phyloP scores from a whole-genome alignment of 2,797 vertebrate species.

The Oryzias sinensis region DNA sequence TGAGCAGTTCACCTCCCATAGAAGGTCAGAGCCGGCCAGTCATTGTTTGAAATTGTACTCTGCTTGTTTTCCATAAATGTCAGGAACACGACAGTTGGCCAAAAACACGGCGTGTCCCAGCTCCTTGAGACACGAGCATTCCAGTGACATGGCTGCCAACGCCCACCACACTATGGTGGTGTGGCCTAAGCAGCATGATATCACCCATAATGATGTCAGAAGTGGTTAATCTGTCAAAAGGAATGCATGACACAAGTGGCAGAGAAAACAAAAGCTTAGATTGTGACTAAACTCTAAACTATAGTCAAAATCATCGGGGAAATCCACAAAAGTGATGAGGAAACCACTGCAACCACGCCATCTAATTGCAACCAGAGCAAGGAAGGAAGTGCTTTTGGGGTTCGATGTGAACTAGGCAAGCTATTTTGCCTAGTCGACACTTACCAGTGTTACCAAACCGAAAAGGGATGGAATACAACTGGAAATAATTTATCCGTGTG shows the following conservation, averaged over 20 bases:
- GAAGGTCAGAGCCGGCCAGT: constrained; percentile 60
- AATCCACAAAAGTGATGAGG: constrained; percentile 9
- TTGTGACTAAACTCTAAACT: constrained; percentile 6
- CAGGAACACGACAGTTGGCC: constrained; percentile 54
- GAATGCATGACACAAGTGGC: constrained; percentile 41
- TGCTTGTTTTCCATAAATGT: constrained; percentile 61
- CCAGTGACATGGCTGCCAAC: constrained; percentile 36
- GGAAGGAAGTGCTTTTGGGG: constrained; percentile 10
- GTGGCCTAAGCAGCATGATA: constrained; percentile 27
- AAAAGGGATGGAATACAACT: constrained; percentile 34
- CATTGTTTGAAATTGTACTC: constrained; percentile 66
- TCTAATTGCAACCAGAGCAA: constrained; percentile 21
- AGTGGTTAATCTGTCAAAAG: constrained; percentile 32
- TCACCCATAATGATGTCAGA: constrained; percentile 46
- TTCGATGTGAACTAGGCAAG: constrained; percentile 16
- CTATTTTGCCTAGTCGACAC: constrained; percentile 20
- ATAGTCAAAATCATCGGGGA: constrained; percentile 23
- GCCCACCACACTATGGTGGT: constrained; percentile 36
- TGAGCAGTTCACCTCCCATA: constrained; percentile 54
- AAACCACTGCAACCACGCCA: constrained; percentile 45
- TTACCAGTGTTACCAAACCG: constrained; percentile 40
- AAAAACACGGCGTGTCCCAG: constrained; percentile 39
- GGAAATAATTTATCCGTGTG: constrained; percentile 46
- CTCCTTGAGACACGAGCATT: constrained; percentile 57
- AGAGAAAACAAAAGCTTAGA: constrained; percentile 22